Conservation (phyloP, 1,140 invertebrate genomes). For the Caligus rogercresseyi region DNA sequence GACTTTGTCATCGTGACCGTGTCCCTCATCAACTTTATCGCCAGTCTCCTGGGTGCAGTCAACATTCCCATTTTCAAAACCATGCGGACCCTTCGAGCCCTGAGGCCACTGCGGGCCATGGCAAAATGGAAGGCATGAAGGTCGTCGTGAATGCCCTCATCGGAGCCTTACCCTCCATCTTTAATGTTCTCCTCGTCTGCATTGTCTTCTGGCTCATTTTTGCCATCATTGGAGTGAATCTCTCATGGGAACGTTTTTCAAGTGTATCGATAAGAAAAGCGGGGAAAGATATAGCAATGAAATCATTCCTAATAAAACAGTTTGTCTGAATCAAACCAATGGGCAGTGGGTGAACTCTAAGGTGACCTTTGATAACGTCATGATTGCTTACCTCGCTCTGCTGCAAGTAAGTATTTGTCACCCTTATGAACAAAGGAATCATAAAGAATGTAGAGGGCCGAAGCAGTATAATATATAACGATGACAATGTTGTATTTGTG, state of each 20-base stretch:
- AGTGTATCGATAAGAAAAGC: conserved; percentile 61
- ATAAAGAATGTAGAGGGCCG: too few relatives aligned
- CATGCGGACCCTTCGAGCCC: conserved; percentile 33
- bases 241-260: conserved; percentile 80
- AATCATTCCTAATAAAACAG: conserved; percentile 64
- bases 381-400: conserved; percentile 86
- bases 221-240: conserved; percentile 73
- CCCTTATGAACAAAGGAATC: too few relatives aligned
- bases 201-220: conserved; percentile 82
- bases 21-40: conserved; percentile 90
- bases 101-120: conserved; percentile 33
- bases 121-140: conserved; percentile 37
- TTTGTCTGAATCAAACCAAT: conserved; percentile 49
- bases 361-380: conserved; percentile 97
- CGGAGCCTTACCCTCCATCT: conserved; percentile 86
- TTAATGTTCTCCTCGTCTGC: conserved; percentile 76
- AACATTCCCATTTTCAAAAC: conserved; percentile 32
- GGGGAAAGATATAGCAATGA: conserved; percentile 58
- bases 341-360: conserved; percentile 70
- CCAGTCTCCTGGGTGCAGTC: conserved; percentile 72
- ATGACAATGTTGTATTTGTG: too few relatives aligned
- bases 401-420: conserved; percentile 71
- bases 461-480: too few relatives aligned
- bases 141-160: conserved; percentile 85
- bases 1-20: conserved; percentile 97